phyloP scores from a whole-genome alignment of 2,113 vertebrate species.

The Eretmochelys imbricata region DNA sequence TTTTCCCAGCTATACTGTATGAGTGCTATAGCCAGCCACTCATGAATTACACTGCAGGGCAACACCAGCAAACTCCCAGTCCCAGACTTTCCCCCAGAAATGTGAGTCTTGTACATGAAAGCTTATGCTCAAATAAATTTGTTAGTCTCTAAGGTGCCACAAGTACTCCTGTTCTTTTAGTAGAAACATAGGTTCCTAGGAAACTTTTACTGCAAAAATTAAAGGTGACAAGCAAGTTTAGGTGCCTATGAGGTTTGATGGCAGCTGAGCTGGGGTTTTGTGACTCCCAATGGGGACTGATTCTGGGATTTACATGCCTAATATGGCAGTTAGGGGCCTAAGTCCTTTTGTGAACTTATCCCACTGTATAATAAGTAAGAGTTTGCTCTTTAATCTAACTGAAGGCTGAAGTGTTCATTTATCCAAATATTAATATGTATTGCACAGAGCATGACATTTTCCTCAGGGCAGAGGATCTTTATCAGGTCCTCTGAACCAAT shows the following conservation, averaged over 20 bases:
- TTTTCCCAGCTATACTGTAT: too few relatives aligned
- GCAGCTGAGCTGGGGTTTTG: background rate
- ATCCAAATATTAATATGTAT: background rate
- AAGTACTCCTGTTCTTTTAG: too few relatives aligned
- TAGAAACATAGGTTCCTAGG: background rate
- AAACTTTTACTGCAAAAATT: background rate
- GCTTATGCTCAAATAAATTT: too few relatives aligned
- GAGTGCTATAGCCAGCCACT: too few relatives aligned
- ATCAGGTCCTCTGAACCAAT: background rate
- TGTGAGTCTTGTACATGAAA: too few relatives aligned
- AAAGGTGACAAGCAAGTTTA: background rate
- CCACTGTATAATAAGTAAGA: background rate
- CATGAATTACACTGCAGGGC: too few relatives aligned
- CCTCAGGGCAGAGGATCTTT: background rate
- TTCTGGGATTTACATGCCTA: background rate
- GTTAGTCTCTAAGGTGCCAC: too few relatives aligned
- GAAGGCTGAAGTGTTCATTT: background rate
- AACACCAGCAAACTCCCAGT: too few relatives aligned
- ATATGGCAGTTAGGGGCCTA: background rate
- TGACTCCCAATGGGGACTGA: background rate
- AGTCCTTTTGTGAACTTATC: background rate
- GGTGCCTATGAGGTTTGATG: background rate
- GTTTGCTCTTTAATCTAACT: background rate
- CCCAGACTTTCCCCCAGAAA: too few relatives aligned
- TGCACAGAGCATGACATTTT: background rate